These are phyloP conservation scores for Passerina amoena DNA, from an alignment of 2,113 vertebrate species.

Conservation along the genomic window DNA sequence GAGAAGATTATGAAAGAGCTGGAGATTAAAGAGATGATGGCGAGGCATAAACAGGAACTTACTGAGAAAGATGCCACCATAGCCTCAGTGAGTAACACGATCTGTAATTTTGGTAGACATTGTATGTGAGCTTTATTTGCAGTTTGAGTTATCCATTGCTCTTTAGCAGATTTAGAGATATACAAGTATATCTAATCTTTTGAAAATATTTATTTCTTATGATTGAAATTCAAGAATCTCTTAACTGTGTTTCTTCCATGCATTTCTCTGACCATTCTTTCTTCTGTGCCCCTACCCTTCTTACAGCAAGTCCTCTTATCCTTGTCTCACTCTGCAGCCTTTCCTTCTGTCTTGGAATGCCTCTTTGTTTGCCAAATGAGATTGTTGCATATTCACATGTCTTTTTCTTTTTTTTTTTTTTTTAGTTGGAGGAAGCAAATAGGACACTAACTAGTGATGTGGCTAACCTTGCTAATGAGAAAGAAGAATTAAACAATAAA, in stretches of 20 bases:
- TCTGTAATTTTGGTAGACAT: not conserved
- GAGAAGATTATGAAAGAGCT: slow-evolving; percentile 99
- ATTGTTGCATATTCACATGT: not conserved
- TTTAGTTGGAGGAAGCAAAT: slow-evolving; percentile 95
- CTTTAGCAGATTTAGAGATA: not conserved
- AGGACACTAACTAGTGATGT: slow-evolving; percentile 94
- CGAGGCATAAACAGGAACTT: slow-evolving; percentile 94
- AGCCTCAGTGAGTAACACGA: slow-evolving; percentile 80
- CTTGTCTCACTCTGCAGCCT: not conserved
- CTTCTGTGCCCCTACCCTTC: not conserved
- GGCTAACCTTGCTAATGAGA: slow-evolving; percentile 95
- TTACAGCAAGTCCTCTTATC: not conserved
- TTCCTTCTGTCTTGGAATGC: not conserved
- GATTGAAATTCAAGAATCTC: not conserved
- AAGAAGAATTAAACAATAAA: slow-evolving; percentile 97
- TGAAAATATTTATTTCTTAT: not conserved
- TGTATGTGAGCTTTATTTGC: not conserved
- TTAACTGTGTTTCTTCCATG: not conserved
- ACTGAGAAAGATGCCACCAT: slow-evolving; percentile 94
- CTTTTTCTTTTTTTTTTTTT: not conserved
- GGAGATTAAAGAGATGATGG: slow-evolving; percentile 99
- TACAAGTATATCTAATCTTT: not conserved
- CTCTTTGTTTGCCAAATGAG: not conserved
- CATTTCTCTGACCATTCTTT: not conserved
- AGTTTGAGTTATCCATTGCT: not conserved